Evolutionary conservation across 2,888 invertebrate genomes (phyloP).

Genomic region (Pristionchus fissidentatus): DNA sequence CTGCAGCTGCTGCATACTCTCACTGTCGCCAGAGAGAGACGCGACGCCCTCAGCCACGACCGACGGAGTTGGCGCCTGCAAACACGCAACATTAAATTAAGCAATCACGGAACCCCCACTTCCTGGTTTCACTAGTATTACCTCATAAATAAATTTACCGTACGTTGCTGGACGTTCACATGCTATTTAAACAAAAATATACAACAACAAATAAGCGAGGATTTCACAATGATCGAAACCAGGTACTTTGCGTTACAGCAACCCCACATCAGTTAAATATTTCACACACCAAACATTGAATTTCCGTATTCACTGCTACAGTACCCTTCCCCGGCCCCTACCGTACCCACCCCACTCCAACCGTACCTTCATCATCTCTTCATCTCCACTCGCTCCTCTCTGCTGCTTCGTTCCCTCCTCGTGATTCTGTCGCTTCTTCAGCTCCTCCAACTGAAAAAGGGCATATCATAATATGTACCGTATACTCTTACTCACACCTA

Average conservation of each 20-base stretch:
- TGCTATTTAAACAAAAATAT: too few species aligned
- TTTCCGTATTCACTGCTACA: too few species aligned
- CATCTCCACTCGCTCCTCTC: constrained; percentile 14
- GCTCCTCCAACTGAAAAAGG: constrained; percentile 33
- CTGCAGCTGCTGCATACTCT: not conserved
- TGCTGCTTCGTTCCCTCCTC: constrained; percentile 21
- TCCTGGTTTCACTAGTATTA: too few species aligned
- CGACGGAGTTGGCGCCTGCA: not conserved
- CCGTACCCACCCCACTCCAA: not conserved
- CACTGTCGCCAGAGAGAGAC: not conserved
- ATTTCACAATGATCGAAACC: too few species aligned
- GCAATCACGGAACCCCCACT: too few species aligned
- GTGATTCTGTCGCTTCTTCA: constrained; percentile 41
- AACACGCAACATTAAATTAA: not conserved
- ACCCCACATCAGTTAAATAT: too few species aligned
- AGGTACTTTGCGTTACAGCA: too few species aligned
- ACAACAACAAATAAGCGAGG: too few species aligned
- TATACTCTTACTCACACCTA: not conserved
- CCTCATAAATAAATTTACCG: too few species aligned
- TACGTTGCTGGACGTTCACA: too few species aligned
- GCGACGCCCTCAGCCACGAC: not conserved
- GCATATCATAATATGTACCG: not conserved
- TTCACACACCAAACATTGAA: too few species aligned
- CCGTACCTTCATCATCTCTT: constrained; percentile 16
- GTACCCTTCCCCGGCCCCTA: not conserved